Conservation (phyloP, 2,888 invertebrate genomes). For the Lepas anatifera region DNA sequence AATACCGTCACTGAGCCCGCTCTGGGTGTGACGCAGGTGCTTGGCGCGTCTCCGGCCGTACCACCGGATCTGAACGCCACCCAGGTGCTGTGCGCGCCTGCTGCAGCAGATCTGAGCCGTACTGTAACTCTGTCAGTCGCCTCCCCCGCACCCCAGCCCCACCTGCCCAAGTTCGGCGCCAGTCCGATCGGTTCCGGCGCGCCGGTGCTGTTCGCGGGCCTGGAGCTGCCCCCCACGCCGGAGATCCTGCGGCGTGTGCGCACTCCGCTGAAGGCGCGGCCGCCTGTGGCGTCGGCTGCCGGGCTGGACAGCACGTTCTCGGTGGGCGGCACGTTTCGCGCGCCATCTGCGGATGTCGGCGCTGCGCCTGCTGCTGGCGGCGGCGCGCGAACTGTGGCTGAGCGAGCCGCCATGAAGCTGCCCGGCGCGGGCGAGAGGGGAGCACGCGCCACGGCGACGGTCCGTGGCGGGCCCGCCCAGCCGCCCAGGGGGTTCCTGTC, state of each 20-base stretch:
- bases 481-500: background rate
- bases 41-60: no score
- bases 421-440: background rate
- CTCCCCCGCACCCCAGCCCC: background rate
- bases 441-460: no score
- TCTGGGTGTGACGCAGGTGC: no score
- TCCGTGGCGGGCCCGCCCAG: background rate
- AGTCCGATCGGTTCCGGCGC: background rate
- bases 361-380: background rate
- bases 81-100: no score
- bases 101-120: background rate
- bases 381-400: constrained; percentile 3
- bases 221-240: background rate
- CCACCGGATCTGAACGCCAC: no score
- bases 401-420: background rate
- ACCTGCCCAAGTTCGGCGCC: background rate
- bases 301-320: background rate
- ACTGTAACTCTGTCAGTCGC: background rate
- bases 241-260: background rate
- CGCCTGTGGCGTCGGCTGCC: background rate
- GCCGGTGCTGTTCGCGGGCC: background rate
- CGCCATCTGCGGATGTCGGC: background rate
- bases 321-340: background rate
- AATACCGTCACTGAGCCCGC: no score
- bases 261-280: background rate